These are phyloP conservation scores for Gulo gulo DNA, from an alignment of 2,113 vertebrate species.

Conservation along the genomic window DNA sequence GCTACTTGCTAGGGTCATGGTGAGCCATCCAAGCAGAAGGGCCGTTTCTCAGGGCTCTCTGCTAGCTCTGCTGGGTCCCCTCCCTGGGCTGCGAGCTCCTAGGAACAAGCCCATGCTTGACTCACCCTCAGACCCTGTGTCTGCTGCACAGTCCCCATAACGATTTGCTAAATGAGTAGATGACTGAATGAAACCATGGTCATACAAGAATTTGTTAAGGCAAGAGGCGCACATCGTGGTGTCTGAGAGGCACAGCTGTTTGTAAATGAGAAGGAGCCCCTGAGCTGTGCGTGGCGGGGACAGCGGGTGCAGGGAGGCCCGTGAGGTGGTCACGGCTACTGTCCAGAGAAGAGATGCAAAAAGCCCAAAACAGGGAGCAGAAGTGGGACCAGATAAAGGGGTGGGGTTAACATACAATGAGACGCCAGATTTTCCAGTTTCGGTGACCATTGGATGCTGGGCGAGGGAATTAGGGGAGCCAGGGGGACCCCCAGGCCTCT, in stretches of 20 bases:
- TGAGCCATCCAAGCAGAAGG: neutral
- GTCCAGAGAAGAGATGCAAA: neutral
- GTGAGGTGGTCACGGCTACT: neutral
- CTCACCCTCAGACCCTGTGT: neutral
- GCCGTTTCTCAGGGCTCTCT: neutral
- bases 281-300: neutral
- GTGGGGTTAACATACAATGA: accelerated
- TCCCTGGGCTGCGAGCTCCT: neutral
- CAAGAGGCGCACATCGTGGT: accelerated
- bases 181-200: neutral
- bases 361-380: neutral
- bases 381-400: neutral
- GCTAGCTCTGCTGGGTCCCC: neutral
- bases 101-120: neutral
- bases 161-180: neutral
- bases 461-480: neutral
- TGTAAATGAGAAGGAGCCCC: neutral
- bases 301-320: neutral
- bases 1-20: neutral
- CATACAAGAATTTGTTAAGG: neutral
- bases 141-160: neutral
- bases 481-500: neutral
- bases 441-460: neutral
- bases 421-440: neutral
- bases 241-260: neutral